Evolutionary conservation across 2,888 invertebrate genomes (phyloP).

Genomic region (Drosophila greeni): DNA sequence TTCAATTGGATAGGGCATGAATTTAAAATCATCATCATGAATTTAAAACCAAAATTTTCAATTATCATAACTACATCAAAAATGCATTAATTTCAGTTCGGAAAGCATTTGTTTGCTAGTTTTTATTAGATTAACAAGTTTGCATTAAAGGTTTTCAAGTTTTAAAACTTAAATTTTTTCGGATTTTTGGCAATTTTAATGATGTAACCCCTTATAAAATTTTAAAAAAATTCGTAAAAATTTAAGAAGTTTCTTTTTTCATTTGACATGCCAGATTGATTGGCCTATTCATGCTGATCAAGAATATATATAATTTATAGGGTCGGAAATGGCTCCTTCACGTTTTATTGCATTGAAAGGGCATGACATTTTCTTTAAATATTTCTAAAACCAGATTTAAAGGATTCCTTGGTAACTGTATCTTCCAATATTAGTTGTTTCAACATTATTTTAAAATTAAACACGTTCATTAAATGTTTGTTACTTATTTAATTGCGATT

Average conservation of each 20-base stretch:
- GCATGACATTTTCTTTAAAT: too few species aligned
- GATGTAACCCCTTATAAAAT: too few species aligned
- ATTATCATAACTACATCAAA: background rate
- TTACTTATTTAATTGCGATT: slow-evolving; percentile 45
- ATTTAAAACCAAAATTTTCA: too few species aligned
- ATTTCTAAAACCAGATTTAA: too few species aligned
- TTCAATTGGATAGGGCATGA: background rate
- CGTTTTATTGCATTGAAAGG: background rate
- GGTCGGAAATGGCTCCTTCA: background rate
- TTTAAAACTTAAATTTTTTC: too few species aligned
- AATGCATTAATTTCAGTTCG: background rate
- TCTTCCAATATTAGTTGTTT: too few species aligned
- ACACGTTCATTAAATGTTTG: slow-evolving; percentile 22
- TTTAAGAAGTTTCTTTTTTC: too few species aligned
- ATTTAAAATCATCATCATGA: background rate
- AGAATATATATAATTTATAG: background rate
- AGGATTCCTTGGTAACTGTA: too few species aligned
- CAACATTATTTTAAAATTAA: background rate
- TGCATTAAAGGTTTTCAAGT: too few species aligned
- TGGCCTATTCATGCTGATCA: background rate
- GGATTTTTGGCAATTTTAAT: too few species aligned
- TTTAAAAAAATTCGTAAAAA: too few species aligned
- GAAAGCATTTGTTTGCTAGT: background rate
- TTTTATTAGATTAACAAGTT: background rate
- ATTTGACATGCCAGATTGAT: too few species aligned